Percentiles rank a stretch among this genome's conserved stretches.
These are phyloP conservation scores for Ammodytes marinus DNA, from an alignment of 2,113 vertebrate species.

Conservation along the genomic window DNA sequence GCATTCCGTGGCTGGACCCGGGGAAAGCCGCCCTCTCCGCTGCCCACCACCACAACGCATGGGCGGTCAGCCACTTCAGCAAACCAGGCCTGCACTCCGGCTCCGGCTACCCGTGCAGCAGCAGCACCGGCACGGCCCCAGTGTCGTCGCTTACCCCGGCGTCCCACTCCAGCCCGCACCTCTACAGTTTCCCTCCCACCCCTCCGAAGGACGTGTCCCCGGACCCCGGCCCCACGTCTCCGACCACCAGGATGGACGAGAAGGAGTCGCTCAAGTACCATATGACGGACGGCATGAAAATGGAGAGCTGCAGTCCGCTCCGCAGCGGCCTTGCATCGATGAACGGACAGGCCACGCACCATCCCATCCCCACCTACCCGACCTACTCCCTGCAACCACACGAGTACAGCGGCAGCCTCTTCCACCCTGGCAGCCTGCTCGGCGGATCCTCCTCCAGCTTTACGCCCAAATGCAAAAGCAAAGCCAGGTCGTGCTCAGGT, in stretches of 20 bases:
- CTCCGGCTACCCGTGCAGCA: slow-evolving; percentile 92
- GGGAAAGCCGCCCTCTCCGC: slow-evolving; percentile 96
- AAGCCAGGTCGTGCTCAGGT: slow-evolving; percentile 97
- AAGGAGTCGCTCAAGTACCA: slow-evolving; percentile 98
- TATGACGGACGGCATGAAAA: slow-evolving; percentile 95
- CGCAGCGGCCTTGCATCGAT: slow-evolving; percentile 91
- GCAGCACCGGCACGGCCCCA: slow-evolving; percentile 87
- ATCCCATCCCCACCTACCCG: slow-evolving; percentile 97
- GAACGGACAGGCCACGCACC: slow-evolving; percentile 95
- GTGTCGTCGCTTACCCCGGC: slow-evolving; percentile 90
- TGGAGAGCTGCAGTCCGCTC: slow-evolving; percentile 95
- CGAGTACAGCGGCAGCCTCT: slow-evolving; percentile 95
- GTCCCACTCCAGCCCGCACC: slow-evolving; percentile 92
- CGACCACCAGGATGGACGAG: slow-evolving; percentile 92
- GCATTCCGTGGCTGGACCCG: slow-evolving; percentile 96
- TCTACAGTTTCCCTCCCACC: slow-evolving; percentile 98
- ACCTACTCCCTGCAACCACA: slow-evolving; percentile 92
- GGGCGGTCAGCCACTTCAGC: slow-evolving; percentile 97
- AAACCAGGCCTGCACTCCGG: slow-evolving; percentile 94
- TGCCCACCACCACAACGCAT: slow-evolving; percentile 94
- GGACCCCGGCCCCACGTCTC: slow-evolving; percentile 92
- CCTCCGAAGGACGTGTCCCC: slow-evolving; percentile 98
- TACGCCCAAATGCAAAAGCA: slow-evolving; percentile 96
- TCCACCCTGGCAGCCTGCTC: slow-evolving; percentile 94
- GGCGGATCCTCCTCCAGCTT: slow-evolving; percentile 95